Evolutionary conservation across 30 jellyfish, hydroid and myxozoan genomes (phyloP).

Genomic region (Catostylus mosaicus): DNA sequence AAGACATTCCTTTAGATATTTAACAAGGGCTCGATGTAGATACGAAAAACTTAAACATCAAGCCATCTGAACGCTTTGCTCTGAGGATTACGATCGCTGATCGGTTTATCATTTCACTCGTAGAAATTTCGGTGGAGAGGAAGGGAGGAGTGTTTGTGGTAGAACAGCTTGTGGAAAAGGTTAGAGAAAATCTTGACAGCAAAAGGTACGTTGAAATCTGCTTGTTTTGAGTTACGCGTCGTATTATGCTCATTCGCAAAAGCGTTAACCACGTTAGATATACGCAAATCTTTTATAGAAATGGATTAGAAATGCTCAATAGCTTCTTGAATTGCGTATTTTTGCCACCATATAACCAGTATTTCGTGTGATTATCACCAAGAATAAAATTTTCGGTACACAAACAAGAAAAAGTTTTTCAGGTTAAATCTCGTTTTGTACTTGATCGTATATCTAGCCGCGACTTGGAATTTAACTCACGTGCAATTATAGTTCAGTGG

Average conservation of each 20-base stretch:
- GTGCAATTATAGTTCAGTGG: too few species aligned
- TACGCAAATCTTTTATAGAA: too few species aligned
- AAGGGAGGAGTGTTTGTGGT: slow-evolving; percentile 1
- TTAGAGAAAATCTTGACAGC: neutral
- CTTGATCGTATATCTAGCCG: too few species aligned
- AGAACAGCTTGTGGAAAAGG: neutral
- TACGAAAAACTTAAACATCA: neutral
- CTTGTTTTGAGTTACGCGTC: neutral
- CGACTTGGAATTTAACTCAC: too few species aligned
- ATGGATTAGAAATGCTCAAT: too few species aligned
- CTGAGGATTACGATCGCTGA: neutral
- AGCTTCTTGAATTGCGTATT: too few species aligned
- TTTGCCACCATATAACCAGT: too few species aligned
- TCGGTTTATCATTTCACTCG: neutral
- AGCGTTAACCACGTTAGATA: too few species aligned
- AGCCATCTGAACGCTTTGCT: neutral
- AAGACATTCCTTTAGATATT: neutral
- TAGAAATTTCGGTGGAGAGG: neutral
- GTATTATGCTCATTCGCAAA: neutral
- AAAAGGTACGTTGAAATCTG: neutral
- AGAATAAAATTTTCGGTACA: too few species aligned
- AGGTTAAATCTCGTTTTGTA: too few species aligned
- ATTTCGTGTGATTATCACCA: too few species aligned
- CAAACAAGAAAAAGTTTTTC: too few species aligned
- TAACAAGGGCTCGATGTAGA: neutral